Evolutionary conservation across 2,113 vertebrate species (phyloP), one percentile per base, ranked within the genome.

Genomic region (Pteropus alecto): DNA sequence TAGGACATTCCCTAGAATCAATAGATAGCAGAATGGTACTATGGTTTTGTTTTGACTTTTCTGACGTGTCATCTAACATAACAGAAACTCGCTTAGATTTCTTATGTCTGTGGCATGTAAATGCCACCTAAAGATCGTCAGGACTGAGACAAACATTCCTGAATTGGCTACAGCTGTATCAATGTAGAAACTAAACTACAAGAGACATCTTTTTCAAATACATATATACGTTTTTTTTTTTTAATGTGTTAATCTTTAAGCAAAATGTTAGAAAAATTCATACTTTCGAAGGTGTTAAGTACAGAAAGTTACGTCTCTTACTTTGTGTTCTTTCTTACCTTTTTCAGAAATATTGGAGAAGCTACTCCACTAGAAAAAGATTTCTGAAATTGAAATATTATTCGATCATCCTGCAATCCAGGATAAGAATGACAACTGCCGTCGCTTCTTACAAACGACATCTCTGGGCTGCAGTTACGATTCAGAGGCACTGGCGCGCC

Each of bases 271-370:
- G 54, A 70, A 84, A 43, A 54, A 65, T 46, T 78, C 65, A 7
- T 78, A 48, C 76, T 94, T 93, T 76, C 30, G 28, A 88, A 56
- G 46, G 26, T 67, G 60, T 33, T 81, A 78, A 51, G 19, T 76
- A 63, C 46, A 68, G 54, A 81, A 96, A 87, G 15, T 14, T 63
- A 38, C 5, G 12, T 54, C 26, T 87, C 5, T 88, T 96, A 89
- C 71, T 83, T 92, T 30, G 2, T 93, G 33, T 86, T 2, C 26
- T 58, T 84, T 83, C 73, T 97, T 83, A 7, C 60, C 61, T 97
- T 94, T 87, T 77, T 38, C 87, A 99, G 99, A 98, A 98, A 76
- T 97, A 96, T 2, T 99, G 99, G 99, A 99, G 98, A 97, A 98
- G 98, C 94, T 99, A 99, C 76, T 98, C 81, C 3, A 82, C 98